Evolutionary conservation across 2,113 vertebrate species (phyloP).

Genomic region (Chloebia gouldiae): DNA sequence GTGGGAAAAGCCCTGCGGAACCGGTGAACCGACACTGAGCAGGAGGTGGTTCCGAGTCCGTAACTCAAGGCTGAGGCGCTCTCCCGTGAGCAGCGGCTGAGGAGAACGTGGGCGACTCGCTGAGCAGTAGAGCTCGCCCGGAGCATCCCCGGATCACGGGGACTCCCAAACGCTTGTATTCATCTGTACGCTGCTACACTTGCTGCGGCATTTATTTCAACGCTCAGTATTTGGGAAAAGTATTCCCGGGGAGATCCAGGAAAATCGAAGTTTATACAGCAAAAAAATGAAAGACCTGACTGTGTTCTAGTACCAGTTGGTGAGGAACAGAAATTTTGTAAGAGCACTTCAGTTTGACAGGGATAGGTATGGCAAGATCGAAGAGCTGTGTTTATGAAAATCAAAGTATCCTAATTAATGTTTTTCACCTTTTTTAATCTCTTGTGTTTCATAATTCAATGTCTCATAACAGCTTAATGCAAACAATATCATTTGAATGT

Average conservation of each 20-base stretch:
- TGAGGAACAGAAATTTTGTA: neutral
- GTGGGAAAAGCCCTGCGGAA: neutral
- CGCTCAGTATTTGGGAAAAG: neutral
- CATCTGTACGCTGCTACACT: neutral
- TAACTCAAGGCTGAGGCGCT: neutral
- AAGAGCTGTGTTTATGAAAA: neutral
- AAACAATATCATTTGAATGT: neutral
- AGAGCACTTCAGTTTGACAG: neutral
- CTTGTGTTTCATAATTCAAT: neutral
- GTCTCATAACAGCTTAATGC: neutral
- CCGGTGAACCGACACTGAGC: neutral
- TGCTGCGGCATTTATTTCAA: neutral
- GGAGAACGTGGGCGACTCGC: rapidly evolving
- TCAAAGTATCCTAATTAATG: neutral
- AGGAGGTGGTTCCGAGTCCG: rapidly evolving
- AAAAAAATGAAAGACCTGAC: neutral
- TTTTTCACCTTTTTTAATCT: neutral
- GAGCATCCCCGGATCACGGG: rapidly evolving
- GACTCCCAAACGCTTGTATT: rapidly evolving
- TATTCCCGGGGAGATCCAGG: rapidly evolving
- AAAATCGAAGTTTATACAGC: neutral
- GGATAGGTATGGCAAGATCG: rapidly evolving
- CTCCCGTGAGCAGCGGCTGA: rapidly evolving
- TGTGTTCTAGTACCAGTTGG: neutral
- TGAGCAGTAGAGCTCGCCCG: rapidly evolving